Conservation (phyloP, 1,140 invertebrate genomes). For the Armadillidium nasatum region DNA sequence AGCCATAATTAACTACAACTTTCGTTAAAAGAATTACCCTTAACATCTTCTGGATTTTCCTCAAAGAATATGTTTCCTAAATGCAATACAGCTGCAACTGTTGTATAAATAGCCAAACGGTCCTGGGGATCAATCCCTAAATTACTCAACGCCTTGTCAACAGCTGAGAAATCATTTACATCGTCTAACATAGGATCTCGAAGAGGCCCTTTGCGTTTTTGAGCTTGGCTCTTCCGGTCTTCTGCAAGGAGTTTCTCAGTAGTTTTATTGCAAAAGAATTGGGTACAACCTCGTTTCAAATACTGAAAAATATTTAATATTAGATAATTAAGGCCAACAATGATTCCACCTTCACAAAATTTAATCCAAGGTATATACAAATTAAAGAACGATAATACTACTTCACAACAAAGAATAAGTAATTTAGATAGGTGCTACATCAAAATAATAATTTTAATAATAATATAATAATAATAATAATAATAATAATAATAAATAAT, state of each 20-base stretch:
- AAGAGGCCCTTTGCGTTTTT: slow-evolving; percentile 65
- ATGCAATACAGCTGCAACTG: slow-evolving; percentile 87
- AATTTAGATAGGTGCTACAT: too few relatives aligned
- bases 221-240: slow-evolving; percentile 64
- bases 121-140: slow-evolving; percentile 70
- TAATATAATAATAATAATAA: slow-evolving; percentile 9
- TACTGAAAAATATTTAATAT: slow-evolving; percentile 59
- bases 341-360: too few relatives aligned
- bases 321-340: too few relatives aligned
- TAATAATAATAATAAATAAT: too few relatives aligned
- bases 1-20: too few relatives aligned
- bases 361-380: too few relatives aligned
- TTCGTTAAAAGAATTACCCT: slow-evolving; percentile 55
- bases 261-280: slow-evolving; percentile 74
- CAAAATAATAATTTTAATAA: slow-evolving; percentile 40
- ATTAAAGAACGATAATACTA: too few relatives aligned
- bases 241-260: slow-evolving; percentile 57
- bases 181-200: slow-evolving; percentile 88
- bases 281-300: slow-evolving; percentile 79
- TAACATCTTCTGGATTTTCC: slow-evolving; percentile 80
- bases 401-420: too few relatives aligned
- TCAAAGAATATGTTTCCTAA: slow-evolving; percentile 89
- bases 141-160: slow-evolving; percentile 67
- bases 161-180: slow-evolving; percentile 73
- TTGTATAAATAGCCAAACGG: slow-evolving; percentile 70